These are phyloP conservation scores for Drosophila punjabiensis DNA, from an alignment of 1,140 invertebrate genomes.

Conservation along the genomic window DNA sequence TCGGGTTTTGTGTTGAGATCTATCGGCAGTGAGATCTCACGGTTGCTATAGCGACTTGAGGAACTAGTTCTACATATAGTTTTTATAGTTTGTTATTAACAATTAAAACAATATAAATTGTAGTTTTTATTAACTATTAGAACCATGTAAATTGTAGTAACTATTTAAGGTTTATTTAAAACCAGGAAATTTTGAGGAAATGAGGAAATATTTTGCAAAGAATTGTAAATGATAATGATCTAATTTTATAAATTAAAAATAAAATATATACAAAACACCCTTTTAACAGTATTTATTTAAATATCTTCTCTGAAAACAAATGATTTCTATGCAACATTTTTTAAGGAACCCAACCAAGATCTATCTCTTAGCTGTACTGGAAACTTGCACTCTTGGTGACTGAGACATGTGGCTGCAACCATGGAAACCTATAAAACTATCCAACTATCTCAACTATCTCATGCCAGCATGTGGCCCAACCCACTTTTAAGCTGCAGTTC, in stretches of 20 bases:
- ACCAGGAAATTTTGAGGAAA: background rate
- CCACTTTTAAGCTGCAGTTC: conserved; percentile 79
- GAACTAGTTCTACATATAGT: conserved; percentile 31
- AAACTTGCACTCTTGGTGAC: conserved; percentile 33
- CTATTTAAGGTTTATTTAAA: background rate
- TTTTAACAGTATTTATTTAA: background rate
- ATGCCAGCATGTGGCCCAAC: conserved; percentile 53
- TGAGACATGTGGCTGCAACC: conserved; percentile 24
- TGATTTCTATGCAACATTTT: background rate
- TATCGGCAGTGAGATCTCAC: conserved; percentile 22
- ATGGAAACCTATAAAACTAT: background rate
- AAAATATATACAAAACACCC: background rate
- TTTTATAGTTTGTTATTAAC: background rate
- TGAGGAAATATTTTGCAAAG: too few relatives aligned
- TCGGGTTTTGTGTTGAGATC: conserved; percentile 18
- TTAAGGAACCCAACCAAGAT: background rate
- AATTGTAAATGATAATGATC: background rate
- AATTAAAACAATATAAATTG: background rate
- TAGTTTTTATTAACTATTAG: background rate
- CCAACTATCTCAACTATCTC: conserved; percentile 12
- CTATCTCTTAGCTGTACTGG: background rate
- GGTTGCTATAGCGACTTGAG: conserved; percentile 4
- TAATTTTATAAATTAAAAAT: background rate
- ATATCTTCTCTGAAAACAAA: background rate
- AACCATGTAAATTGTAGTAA: background rate